Evolutionary conservation across 2,888 invertebrate species (phyloP).

Genomic region (Conchocele bisecta): DNA sequence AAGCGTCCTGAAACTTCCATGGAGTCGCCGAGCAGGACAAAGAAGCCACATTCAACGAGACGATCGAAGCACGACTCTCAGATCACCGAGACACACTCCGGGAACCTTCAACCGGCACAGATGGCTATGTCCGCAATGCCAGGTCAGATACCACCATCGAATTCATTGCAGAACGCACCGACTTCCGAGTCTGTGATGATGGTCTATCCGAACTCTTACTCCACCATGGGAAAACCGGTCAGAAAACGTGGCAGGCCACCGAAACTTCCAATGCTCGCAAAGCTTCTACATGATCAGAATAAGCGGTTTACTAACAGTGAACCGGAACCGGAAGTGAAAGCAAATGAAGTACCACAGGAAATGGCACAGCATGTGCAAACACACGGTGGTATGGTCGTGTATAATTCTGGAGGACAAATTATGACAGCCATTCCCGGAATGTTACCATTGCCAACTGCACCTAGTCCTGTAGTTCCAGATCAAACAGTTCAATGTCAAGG

Average conservation of each 20-base stretch:
- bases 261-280: constrained; percentile 70
- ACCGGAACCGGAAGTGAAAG: constrained; percentile 19
- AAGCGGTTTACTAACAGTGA: constrained; percentile 50
- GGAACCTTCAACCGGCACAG: no score
- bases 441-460: neutral
- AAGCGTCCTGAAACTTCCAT: constrained; percentile 76
- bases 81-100: no score
- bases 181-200: constrained; percentile 69
- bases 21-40: constrained; percentile 73
- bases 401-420: constrained; percentile 48
- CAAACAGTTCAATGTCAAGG: neutral
- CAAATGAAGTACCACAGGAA: constrained; percentile 16
- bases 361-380: constrained; percentile 41
- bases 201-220: constrained; percentile 69
- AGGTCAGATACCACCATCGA: constrained; percentile 3
- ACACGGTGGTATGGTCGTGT: constrained; percentile 45
- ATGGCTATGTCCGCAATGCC: no score
- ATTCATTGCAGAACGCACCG: constrained; percentile 10
- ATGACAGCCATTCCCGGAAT: constrained; percentile 32
- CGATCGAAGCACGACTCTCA: no score
- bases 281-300: constrained; percentile 59
- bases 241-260: constrained; percentile 73
- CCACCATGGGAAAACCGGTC: constrained; percentile 62
- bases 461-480: neutral
- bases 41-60: no score